phyloP scores from a whole-genome alignment of 2,113 vertebrate species.

The Toxotes jaculatrix region DNA sequence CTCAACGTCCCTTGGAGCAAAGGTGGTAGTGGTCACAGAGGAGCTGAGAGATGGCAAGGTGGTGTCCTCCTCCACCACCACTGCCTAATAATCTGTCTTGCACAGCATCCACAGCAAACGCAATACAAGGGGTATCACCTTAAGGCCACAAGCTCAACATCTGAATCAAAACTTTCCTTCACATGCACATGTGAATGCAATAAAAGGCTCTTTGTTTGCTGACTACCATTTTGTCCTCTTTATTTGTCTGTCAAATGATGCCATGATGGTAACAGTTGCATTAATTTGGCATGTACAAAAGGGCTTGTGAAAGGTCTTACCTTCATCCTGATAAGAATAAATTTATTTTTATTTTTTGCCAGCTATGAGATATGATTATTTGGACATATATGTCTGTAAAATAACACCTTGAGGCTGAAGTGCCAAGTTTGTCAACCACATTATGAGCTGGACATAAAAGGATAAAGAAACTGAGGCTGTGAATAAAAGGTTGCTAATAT shows the following conservation, averaged over 20 bases:
- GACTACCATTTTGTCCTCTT: not conserved
- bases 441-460: not conserved
- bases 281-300: not conserved
- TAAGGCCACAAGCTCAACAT: not conserved
- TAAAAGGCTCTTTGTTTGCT: constrained; percentile 67
- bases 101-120: not conserved
- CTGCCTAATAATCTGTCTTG: constrained; percentile 2
- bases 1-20: not conserved
- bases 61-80: constrained; percentile 59
- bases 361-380: not conserved
- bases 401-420: not conserved
- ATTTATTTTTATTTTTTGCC: not conserved
- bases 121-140: constrained; percentile 16
- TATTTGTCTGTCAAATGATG: constrained; percentile 6
- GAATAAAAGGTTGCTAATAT: not conserved
- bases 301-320: not conserved
- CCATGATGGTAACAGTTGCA: not conserved
- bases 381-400: not conserved
- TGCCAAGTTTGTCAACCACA: not conserved
- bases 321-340: not conserved
- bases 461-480: not conserved
- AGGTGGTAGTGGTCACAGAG: constrained; percentile 72
- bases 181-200: constrained; percentile 49
- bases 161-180: constrained; percentile 12
- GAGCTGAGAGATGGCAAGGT: constrained; percentile 73